Conservation (phyloP, 2,797 vertebrate species). For the Aphelocoma californica region DNA sequence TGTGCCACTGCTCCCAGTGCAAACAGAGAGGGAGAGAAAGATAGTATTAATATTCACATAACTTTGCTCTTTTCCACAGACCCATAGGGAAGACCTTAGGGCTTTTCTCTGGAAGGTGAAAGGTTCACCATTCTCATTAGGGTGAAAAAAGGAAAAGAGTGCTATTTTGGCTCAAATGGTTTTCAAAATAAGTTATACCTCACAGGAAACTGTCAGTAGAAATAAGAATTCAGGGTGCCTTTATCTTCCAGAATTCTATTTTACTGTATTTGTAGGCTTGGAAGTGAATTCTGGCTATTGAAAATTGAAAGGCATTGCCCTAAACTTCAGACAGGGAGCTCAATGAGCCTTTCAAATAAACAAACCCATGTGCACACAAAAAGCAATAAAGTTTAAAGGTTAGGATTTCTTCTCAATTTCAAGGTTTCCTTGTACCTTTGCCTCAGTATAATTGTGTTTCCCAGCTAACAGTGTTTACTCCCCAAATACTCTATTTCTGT, state of each 20-base stretch:
- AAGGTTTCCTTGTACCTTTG: slow-evolving; percentile 22
- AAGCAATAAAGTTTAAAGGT: slow-evolving; percentile 50
- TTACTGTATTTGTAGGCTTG: slow-evolving; percentile 39
- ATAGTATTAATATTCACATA: not conserved
- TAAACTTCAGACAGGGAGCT: slow-evolving; percentile 54
- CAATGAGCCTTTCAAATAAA: slow-evolving; percentile 40
- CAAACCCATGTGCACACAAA: slow-evolving; percentile 27
- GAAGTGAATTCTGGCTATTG: slow-evolving; percentile 42
- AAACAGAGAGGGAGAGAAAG: not conserved
- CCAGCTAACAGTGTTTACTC: not conserved
- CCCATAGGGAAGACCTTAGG: not conserved
- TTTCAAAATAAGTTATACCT: not conserved
- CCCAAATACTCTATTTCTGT: not conserved
- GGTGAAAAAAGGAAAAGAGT: not conserved
- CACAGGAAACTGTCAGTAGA: not conserved
- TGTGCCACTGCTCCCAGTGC: not conserved
- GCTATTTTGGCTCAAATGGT: not conserved
- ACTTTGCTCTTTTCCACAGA: not conserved
- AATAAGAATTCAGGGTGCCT: not conserved
- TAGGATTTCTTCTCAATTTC: slow-evolving; percentile 32
- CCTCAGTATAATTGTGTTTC: not conserved
- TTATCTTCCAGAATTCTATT: slow-evolving; percentile 21
- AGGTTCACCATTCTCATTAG: not conserved
- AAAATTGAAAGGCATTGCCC: slow-evolving; percentile 52
- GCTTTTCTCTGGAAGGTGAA: not conserved